Evolutionary conservation across 2,113 vertebrate genomes (phyloP).

Genomic region (Gavia stellata): DNA sequence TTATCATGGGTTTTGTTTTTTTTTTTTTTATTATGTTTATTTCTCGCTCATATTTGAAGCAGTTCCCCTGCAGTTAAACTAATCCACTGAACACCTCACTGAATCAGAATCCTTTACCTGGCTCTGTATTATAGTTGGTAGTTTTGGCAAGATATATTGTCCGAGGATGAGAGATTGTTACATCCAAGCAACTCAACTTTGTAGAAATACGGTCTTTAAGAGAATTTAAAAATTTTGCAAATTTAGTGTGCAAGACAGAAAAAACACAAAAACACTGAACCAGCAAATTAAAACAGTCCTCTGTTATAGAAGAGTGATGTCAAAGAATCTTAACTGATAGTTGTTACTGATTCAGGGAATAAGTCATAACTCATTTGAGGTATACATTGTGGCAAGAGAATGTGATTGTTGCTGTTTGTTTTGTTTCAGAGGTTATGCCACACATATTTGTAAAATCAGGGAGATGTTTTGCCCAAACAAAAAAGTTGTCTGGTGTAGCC

Average conservation of each 20-base stretch:
- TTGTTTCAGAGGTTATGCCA: not conserved
- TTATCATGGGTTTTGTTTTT: not conserved
- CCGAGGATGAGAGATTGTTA: not conserved
- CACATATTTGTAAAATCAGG: not conserved
- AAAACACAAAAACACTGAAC: not conserved
- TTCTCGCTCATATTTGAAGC: not conserved
- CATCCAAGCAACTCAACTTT: not conserved
- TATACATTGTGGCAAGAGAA: not conserved
- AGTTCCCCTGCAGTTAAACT: not conserved
- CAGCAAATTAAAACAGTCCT: not conserved
- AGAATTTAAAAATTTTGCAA: too few species aligned
- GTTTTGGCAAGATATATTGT: not conserved
- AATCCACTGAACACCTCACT: not conserved
- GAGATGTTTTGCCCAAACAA: not conserved
- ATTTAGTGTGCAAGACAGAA: not conserved
- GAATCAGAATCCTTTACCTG: not conserved
- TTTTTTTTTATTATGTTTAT: not conserved
- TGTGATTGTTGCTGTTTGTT: not conserved
- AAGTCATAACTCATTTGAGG: not conserved
- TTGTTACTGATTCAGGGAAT: not conserved
- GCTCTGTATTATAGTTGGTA: not conserved
- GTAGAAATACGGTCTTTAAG: not conserved
- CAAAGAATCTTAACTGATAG: not conserved
- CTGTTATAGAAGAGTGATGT: not conserved
- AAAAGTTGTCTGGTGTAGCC: not conserved